Evolutionary conservation across 2,797 vertebrate species (phyloP), one percentile per base, ranked within the genome.

Genomic region (Carduelis carduelis): DNA sequence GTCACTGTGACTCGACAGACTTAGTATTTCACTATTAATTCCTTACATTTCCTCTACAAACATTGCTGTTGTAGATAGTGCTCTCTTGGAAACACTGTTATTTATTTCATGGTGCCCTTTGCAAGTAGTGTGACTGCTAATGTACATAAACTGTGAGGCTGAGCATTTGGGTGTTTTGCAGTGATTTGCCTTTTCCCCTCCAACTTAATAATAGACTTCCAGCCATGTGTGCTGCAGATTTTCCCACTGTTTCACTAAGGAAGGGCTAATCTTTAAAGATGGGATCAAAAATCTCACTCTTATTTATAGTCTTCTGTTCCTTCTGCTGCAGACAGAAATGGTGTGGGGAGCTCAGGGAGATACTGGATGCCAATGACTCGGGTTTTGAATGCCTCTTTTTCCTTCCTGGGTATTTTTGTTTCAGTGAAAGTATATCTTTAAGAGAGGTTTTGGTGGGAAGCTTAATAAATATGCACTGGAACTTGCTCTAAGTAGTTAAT

Each of bases 321-420:
- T 12, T 0, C 37, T 53, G 24, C 35, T 70, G 37, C 32, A 83
- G 68, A 34, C 19, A 34, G 43, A 43, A 72, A 32, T 7, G 22
- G 20, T 37, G 47, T 27, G 23, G 35, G 39, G 28, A 86, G 26
- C 39, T 60, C 0, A 0, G 32, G 26, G 30, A 32, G 27, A 12
- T n/a, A 4, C 12, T 39, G 46, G n/a, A 12, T 71, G 50, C 12
- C 24, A 12, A 0, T 12, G 32, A 27, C 21, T 57, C 46, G 5
- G 5, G 8, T 60, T 85, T 57, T 46, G 50, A 88, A 69, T 8
- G 23, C 10, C 2, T 5, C 49, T 34, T 65, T 59, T 76, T 50
- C 41, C 47, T 63, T 78, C 9, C 23, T 69, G 12, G 9, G 2
- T 78, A 35, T 53, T 80, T 82, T 55, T 91, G 23, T 50, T 88